These are phyloP conservation scores for Acipenser oxyrinchus DNA, from an alignment of 2,797 vertebrate species.

Conservation along the genomic window DNA sequence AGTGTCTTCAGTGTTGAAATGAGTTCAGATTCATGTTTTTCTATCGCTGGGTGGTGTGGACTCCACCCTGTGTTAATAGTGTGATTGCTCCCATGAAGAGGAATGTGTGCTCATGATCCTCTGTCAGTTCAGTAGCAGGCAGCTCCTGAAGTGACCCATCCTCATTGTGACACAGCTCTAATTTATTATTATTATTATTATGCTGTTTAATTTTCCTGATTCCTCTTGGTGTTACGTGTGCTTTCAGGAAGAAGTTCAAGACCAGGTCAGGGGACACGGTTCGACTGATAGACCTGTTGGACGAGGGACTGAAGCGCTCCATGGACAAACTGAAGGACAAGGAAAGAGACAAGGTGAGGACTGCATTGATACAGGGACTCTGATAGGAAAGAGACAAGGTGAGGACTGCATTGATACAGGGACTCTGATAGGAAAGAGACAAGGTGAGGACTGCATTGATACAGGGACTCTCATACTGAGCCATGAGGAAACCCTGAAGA, in stretches of 20 bases:
- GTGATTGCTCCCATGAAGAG: neutral
- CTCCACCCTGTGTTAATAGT: neutral
- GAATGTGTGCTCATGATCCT: too few species aligned
- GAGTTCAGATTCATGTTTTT: too few species aligned
- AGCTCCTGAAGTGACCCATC: neutral
- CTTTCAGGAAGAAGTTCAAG: conserved; percentile 92
- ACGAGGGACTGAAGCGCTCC: conserved; percentile 87
- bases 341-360: conserved; percentile 81
- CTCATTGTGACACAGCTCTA: neutral
- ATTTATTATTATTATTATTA: too few species aligned
- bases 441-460: conserved; percentile 60
- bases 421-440: conserved; percentile 53
- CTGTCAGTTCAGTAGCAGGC: neutral
- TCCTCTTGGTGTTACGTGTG: conserved; percentile 3
- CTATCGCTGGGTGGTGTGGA: too few species aligned
- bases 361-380: neutral
- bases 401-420: conserved; percentile 14
- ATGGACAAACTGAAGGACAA: conserved; percentile 97
- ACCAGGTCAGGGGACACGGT: conserved; percentile 90
- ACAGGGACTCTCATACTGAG: too few species aligned
- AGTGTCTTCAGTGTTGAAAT: too few species aligned
- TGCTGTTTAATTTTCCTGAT: too few species aligned
- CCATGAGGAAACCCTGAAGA: too few species aligned
- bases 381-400: conserved; percentile 78
- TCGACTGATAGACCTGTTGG: conserved; percentile 82